Conservation (phyloP, 2,888 invertebrate species). For the Calliopum simillimum region DNA sequence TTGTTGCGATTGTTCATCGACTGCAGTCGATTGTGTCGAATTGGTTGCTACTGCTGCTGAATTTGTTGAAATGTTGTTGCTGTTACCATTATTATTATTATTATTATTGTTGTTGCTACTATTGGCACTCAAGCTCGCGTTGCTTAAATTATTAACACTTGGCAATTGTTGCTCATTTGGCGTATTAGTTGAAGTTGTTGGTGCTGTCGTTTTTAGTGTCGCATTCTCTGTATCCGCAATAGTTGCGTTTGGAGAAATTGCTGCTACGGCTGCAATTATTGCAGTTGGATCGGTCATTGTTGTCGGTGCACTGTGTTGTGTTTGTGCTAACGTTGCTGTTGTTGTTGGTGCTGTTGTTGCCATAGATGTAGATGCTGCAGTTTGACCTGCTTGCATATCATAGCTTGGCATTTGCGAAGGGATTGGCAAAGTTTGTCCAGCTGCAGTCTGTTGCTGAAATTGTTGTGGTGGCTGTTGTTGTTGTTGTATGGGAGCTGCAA, state of each 20-base stretch:
- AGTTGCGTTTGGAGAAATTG: constrained; percentile 58
- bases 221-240: constrained; percentile 8
- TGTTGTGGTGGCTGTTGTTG: constrained; percentile 46
- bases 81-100: constrained; percentile 33
- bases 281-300: constrained; percentile 60
- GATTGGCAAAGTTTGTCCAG: constrained; percentile 62
- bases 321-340: constrained; percentile 37
- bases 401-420: constrained; percentile 58
- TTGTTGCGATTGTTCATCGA: constrained; percentile 47
- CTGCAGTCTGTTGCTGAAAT: constrained; percentile 51
- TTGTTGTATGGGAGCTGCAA: constrained; percentile 44
- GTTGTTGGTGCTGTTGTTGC: constrained; percentile 41
- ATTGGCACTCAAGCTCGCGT: constrained; percentile 63
- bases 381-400: constrained; percentile 50
- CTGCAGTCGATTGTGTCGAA: constrained; percentile 50
- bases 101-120: constrained; percentile 54
- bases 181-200: constrained; percentile 56
- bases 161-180: constrained; percentile 39
- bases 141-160: constrained; percentile 54
- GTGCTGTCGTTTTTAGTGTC: constrained; percentile 10
- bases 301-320: constrained; percentile 55
- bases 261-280: constrained; percentile 66
- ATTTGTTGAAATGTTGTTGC: constrained; percentile 46
- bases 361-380: constrained; percentile 56
- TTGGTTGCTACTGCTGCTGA: constrained; percentile 43